phyloP scores from a whole-genome alignment of 1,140 invertebrate genomes.

The Drosophila auraria region DNA sequence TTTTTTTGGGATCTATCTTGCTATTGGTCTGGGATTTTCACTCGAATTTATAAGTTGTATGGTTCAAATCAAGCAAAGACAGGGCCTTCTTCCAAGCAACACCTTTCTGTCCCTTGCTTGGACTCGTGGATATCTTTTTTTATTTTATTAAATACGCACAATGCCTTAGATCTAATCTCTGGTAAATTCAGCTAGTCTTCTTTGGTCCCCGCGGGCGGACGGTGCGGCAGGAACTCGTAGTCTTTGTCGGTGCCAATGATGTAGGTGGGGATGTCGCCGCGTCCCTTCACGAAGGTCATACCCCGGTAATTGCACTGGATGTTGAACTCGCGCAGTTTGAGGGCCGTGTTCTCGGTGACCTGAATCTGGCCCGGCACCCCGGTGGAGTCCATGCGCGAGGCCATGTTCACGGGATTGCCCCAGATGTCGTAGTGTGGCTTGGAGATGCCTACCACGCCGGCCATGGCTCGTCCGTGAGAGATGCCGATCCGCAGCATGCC shows the following conservation, averaged over 20 bases:
- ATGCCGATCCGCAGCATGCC: constrained; percentile 88
- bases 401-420: constrained; percentile 98
- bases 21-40: no score
- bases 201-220: not conserved
- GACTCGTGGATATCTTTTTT: constrained; percentile 1
- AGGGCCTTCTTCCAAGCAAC: no score
- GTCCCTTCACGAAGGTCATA: constrained; percentile 91
- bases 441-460: constrained; percentile 95
- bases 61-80: no score
- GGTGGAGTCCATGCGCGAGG: constrained; percentile 95
- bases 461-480: constrained; percentile 93
- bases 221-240: constrained; percentile 83
- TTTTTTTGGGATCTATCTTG: no score
- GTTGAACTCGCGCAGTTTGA: constrained; percentile 89
- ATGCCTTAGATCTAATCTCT: constrained; percentile 33
- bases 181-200: constrained; percentile 39
- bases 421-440: constrained; percentile 95
- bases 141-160: constrained; percentile 14
- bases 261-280: constrained; percentile 90
- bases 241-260: constrained; percentile 89
- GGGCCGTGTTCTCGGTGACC: constrained; percentile 90
- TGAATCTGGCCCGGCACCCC: constrained; percentile 92
- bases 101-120: not conserved
- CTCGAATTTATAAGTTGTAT: no score
- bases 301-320: constrained; percentile 90